Percentiles rank a stretch among this genome's conserved stretches.
phyloP scores from a whole-genome alignment of 2,797 vertebrate species.

The Manis crassicaudata region DNA sequence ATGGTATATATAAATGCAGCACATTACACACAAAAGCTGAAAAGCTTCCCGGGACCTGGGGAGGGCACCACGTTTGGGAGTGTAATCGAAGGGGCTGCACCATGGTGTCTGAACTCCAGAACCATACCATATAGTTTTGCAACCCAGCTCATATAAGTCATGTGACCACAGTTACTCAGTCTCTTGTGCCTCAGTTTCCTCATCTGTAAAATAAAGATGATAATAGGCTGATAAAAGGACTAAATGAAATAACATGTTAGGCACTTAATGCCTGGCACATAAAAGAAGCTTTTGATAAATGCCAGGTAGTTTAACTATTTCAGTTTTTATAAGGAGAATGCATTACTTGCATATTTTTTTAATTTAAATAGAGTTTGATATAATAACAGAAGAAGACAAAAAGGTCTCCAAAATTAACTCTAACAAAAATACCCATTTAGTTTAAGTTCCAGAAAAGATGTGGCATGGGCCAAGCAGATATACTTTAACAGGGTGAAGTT shows the following conservation, averaged over 20 bases:
- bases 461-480: neutral
- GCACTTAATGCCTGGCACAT: neutral
- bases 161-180: neutral
- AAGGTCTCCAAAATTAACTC: neutral
- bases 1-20: neutral
- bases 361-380: neutral
- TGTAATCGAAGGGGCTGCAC: neutral
- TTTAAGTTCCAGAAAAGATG: neutral
- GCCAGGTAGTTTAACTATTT: neutral
- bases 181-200: neutral
- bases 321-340: neutral
- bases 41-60: no score
- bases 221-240: neutral
- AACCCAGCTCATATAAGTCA: neutral
- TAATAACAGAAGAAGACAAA: neutral
- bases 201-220: neutral
- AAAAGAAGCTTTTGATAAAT: neutral
- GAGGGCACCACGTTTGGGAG: neutral
- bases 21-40: neutral
- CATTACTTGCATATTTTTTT: neutral
- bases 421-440: neutral
- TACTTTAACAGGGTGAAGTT: neutral
- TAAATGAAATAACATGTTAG: neutral
- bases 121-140: neutral
- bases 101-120: neutral